These are phyloP conservation scores for Chauna torquata DNA, from an alignment of 2,113 vertebrate genomes.

Conservation along the genomic window DNA sequence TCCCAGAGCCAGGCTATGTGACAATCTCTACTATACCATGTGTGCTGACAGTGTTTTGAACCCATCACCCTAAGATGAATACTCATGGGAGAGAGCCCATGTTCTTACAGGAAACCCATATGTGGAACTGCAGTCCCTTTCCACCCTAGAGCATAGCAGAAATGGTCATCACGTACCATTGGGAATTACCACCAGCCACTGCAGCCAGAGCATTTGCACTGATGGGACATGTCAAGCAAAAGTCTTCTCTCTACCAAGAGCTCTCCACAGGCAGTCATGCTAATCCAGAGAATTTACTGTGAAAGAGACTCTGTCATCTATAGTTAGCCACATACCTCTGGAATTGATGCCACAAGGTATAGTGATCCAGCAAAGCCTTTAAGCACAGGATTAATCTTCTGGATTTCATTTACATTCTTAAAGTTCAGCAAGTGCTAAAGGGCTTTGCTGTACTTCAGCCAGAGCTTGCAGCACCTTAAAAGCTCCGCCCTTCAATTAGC, in stretches of 20 bases:
- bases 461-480: neutral
- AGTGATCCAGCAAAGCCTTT: neutral
- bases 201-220: neutral
- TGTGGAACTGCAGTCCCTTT: neutral
- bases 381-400: neutral
- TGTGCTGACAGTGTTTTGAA: neutral
- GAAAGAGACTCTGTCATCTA: neutral
- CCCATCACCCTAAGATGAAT: neutral
- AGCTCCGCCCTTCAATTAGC: neutral
- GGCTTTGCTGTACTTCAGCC: neutral
- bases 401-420: neutral
- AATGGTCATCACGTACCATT: neutral
- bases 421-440: neutral
- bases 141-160: neutral
- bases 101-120: neutral
- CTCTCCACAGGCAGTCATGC: neutral
- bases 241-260: neutral
- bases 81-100: neutral
- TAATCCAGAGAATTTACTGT: neutral
- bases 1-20: rapidly evolving
- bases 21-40: neutral
- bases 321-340: neutral
- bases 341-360: neutral
- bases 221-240: neutral
- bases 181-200: neutral